Evolutionary conservation across 1,140 invertebrate genomes (phyloP), one percentile per base, ranked within the genome.

Genomic region (Rhagoletis zephyria): DNA sequence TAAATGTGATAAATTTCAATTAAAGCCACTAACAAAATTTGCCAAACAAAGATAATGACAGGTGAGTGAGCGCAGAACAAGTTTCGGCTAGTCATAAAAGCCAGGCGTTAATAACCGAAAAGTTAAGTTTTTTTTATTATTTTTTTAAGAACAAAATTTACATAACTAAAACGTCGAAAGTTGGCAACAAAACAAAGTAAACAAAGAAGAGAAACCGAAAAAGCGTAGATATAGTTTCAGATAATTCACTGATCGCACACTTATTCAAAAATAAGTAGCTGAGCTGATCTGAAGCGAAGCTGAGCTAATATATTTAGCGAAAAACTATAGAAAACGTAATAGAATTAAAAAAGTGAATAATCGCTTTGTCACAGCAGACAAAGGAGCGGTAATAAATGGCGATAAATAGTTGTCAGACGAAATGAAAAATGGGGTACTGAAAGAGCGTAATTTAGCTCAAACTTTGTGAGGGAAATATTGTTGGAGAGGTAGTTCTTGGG

Each of bases 1-100:
- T 74, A 74, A 74, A 74, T 42, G 67, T 74, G 67, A 45, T 74
- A 74, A 74, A 74, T 74, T 45, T 74, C 42, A 74, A 74, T 74
- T 14, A 74, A 16, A 48, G 45, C 16, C 10, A 63, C 10, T 4
- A 63, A 16, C 42, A 16, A 6, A 74, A 74, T 16, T 30, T 45
- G 14, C 42, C 10, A 7, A 67, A 40, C 10, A 67, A 45, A 14
- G 16, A 63, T n/a, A 12, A 14, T 14, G 16, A 63, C 1, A 14
- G 16, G 61, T 14, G 10, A 1, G 16, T 14, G 16, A 63, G 61
- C 4, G 30, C 10, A 70, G 19, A 74, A 74, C 45, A 45, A 45
- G 45, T 45, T 10, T 42, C 30, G 14, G n/a, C 3, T 74, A 45
- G 16, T 0, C 67, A 74, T 74, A 74, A 74, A 74, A 40, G 42